A percentile compares a stretch with the other conserved stretches of the same genome.
phyloP scores from a whole-genome alignment of 2,113 vertebrate species.

The Dinomys branickii region DNA sequence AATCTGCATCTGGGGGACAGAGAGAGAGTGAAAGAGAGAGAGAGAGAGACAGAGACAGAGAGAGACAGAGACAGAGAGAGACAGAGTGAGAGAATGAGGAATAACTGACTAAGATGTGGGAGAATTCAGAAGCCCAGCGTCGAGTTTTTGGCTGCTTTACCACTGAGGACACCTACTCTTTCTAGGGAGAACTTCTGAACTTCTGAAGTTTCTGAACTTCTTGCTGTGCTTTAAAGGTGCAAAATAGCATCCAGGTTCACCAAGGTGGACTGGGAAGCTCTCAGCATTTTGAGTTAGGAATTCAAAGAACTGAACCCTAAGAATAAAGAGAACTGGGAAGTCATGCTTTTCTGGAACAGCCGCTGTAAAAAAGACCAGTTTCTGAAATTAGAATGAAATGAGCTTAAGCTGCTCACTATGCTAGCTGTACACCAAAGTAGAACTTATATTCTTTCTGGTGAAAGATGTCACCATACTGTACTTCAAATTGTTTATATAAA shows the following conservation, averaged over 20 bases:
- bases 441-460: conserved; percentile 1
- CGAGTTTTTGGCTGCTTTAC: not conserved
- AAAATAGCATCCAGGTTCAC: not conserved
- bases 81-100: not conserved
- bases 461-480: not conserved
- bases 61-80: not conserved
- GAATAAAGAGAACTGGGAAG: not conserved
- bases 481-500: conserved; percentile 48
- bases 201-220: not conserved
- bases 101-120: not conserved
- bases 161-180: not conserved
- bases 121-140: not conserved
- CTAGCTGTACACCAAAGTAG: not conserved
- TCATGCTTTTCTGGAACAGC: not conserved
- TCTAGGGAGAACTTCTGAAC: not conserved
- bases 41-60: not conserved
- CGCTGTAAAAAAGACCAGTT: not conserved
- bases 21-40: not conserved
- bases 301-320: not conserved
- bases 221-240: not conserved
- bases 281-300: not conserved
- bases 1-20: not conserved
- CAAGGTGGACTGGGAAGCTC: not conserved
- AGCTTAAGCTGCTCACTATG: not conserved
- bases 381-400: conserved; percentile 40